Conservation (phyloP, 1,140 invertebrate genomes). For the Achatina immaculata region DNA sequence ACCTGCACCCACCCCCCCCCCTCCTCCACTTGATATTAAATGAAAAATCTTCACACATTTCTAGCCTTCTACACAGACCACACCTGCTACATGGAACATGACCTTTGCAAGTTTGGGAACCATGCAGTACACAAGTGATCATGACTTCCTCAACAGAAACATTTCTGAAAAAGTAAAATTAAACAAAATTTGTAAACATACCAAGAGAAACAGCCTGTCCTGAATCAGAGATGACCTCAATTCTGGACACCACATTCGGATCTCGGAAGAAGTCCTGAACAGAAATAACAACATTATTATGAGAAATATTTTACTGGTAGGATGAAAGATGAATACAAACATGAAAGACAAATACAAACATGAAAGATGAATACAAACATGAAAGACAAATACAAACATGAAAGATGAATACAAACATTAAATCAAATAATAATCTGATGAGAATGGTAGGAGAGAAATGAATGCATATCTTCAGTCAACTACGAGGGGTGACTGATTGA, state of each 20-base stretch:
- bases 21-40: no score
- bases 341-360: background rate
- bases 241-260: slow-evolving; percentile 54
- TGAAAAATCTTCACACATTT: no score
- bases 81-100: no score
- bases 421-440: no score
- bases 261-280: slow-evolving; percentile 67
- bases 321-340: background rate
- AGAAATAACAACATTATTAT: slow-evolving; percentile 34
- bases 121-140: no score
- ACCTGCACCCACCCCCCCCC: no score
- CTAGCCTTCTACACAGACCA: no score
- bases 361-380: background rate
- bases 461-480: background rate
- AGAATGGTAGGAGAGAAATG: background rate
- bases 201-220: slow-evolving; percentile 52
- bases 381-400: background rate
- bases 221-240: slow-evolving; percentile 51
- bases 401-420: no score
- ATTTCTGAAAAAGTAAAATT: no score
- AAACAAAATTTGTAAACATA: slow-evolving; percentile 47
- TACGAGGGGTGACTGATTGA: no score
- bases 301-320: background rate
- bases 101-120: no score
- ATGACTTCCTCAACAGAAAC: no score